Evolutionary conservation across 2,113 vertebrate genomes (phyloP), one percentile per base, ranked within the genome.

Genomic region (Sylvietta virens): DNA sequence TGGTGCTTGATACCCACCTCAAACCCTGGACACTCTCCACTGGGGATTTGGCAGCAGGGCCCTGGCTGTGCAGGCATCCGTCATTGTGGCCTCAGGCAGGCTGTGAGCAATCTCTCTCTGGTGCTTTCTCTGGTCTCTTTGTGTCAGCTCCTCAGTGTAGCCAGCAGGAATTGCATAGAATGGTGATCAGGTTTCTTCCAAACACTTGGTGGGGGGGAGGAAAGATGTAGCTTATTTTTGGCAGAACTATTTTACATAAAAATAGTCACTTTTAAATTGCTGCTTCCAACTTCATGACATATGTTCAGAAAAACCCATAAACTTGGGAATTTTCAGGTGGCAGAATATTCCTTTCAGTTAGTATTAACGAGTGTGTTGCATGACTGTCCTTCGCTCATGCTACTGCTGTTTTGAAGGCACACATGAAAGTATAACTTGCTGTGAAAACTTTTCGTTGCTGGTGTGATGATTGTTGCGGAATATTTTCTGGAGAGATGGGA

Each of bases 11-110:
- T 40, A 40, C 40, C 35, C 33, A 3, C 69, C 65, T 53, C 40
- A 39, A 2, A 30, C 2, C 2, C 5, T 22, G 47, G 33, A 16
- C 12, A 6, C 11, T 1, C 20, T 66, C 13, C 51, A 4, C 77
- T 58, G 47, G 33, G 51, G 44, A 31, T 54, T 11, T 78, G 24
- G 21, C 56, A 78, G 56, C 42, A 71, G 27, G 72, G 35, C 51
- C 37, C 50, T 48, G 37, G 53, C 19, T 70, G 23, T 13, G 54
- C 20, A 15, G 5, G 8, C 21, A 31, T 47, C 64, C 7, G 2
- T n/a, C 42, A 3, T 3, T 72, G 39, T 70, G 39, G 37, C 82
- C 23, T 72, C 5, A 0, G 56, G 42, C 73, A 31, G 33, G 47
- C 69, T 78, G 76, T 28, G 23, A 81, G 37, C 4, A 0, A 8